Evolutionary conservation across 2,113 vertebrate genomes (phyloP).

Genomic region (Danio rerio): DNA sequence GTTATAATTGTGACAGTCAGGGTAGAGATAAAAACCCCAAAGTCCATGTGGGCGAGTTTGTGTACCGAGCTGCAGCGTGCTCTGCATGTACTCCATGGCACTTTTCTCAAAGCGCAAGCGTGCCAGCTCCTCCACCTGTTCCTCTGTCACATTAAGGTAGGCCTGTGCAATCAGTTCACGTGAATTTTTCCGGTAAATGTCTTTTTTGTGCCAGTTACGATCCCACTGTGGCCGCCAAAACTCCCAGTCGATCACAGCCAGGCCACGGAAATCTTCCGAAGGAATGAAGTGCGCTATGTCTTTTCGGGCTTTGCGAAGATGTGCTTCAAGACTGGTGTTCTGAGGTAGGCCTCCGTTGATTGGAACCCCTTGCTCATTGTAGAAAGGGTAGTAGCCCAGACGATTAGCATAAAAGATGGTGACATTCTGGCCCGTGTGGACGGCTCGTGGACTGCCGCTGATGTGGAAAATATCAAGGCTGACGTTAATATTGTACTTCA

Average conservation of each 20-base stretch:
- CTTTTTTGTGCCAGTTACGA: constrained; percentile 79
- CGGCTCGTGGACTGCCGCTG: constrained; percentile 76
- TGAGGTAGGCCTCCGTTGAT: constrained; percentile 80
- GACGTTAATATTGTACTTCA: constrained; percentile 74
- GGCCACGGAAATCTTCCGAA: constrained; percentile 76
- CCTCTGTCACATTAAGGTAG: constrained; percentile 72
- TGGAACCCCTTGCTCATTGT: constrained; percentile 67
- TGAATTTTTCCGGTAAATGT: constrained; percentile 76
- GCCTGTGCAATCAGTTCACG: constrained; percentile 72
- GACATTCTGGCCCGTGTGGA: constrained; percentile 81
- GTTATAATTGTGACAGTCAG: constrained; percentile 86
- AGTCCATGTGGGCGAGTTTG: constrained; percentile 76
- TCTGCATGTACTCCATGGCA: constrained; percentile 80
- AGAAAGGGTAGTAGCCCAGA: constrained; percentile 81
- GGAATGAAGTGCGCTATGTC: constrained; percentile 80
- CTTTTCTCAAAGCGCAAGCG: constrained; percentile 80
- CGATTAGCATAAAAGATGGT: constrained; percentile 86
- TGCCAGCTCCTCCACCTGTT: constrained; percentile 73
- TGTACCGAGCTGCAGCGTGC: constrained; percentile 78
- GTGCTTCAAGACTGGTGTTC: constrained; percentile 79
- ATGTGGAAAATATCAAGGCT: constrained; percentile 79
- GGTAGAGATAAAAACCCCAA: constrained; percentile 85
- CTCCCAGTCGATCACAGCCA: constrained; percentile 82
- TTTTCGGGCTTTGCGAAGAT: constrained; percentile 75
- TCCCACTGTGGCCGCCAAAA: constrained; percentile 81